A percentile compares a stretch with the other conserved stretches of the same genome.
These are phyloP conservation scores for Saxidomus purpurata DNA, from an alignment of 1,140 invertebrate species.

Conservation along the genomic window DNA sequence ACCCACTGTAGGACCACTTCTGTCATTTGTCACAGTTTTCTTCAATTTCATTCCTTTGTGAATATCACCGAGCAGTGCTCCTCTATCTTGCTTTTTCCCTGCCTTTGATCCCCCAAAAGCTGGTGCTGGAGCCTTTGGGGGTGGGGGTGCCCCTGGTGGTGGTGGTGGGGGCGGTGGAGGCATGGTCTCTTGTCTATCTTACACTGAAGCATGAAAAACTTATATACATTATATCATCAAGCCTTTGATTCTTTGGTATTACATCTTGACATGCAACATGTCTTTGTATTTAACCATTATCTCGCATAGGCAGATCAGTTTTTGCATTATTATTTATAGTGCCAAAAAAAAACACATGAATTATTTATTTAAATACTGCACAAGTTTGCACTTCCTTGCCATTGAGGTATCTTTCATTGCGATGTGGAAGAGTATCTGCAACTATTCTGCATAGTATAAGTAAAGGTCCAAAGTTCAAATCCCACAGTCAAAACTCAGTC, in stretches of 20 bases:
- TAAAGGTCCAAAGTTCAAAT: no score
- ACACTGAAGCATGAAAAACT: constrained; percentile 6
- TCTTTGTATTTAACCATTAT: not conserved
- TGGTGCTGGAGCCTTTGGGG: not conserved
- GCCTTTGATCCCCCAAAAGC: not conserved
- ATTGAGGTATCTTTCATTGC: no score
- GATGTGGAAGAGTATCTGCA: no score
- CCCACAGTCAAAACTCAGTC: no score
- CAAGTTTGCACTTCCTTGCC: no score
- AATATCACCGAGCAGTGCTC: constrained; percentile 32
- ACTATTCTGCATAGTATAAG: no score
- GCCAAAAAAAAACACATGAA: no score
- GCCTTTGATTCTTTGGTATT: not conserved
- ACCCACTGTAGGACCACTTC: constrained; percentile 41
- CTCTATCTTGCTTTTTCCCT: constrained; percentile 6
- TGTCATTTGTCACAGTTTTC: constrained; percentile 61
- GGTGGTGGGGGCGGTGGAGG: constrained; percentile 54
- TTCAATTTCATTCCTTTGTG: constrained; percentile 54
- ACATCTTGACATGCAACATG: not conserved
- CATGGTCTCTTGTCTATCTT: constrained; percentile 12
- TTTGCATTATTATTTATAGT: no score
- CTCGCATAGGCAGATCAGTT: no score
- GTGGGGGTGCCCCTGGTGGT: constrained; percentile 18
- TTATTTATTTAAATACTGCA: no score
- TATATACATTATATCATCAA: not conserved